A percentile compares a stretch with the other conserved stretches of the same genome.
Conservation (phyloP, 2,888 invertebrate species). For the Polylopha cassiicola region DNA sequence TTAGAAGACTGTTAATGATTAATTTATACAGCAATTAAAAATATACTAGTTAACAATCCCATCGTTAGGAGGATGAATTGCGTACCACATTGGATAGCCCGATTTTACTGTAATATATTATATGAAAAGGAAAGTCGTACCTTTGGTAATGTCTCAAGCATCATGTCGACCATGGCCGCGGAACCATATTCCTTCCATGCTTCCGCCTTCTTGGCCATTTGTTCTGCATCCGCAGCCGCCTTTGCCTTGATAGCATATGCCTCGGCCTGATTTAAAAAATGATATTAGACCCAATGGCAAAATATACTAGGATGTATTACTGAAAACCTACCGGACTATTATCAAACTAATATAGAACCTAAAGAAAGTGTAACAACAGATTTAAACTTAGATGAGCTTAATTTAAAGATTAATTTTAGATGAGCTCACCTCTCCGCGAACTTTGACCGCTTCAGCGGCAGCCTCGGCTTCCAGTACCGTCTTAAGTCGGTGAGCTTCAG, state of each 20-base stretch:
- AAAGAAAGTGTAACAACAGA: too few relatives aligned
- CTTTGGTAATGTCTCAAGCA: conserved; percentile 95
- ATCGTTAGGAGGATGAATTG: too few relatives aligned
- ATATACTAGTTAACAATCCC: too few relatives aligned
- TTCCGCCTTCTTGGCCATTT: conserved; percentile 97
- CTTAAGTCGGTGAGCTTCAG: conserved; percentile 93
- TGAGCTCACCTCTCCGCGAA: conserved; percentile 85
- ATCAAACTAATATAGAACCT: too few relatives aligned
- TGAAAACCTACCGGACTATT: too few relatives aligned
- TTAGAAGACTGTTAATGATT: too few relatives aligned
- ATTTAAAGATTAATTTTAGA: too few relatives aligned
- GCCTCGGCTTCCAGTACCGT: conserved; percentile 97
- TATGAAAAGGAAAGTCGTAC: conserved; percentile 65
- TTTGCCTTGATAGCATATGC: conserved; percentile 96
- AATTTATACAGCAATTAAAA: too few relatives aligned
- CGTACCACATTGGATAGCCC: too few relatives aligned
- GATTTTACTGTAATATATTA: not conserved
- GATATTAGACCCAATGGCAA: too few relatives aligned
- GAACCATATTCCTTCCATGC: conserved; percentile 98
- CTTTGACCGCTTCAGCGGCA: conserved; percentile 90
- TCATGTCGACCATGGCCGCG: conserved; percentile 97
- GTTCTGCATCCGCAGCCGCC: conserved; percentile 97
- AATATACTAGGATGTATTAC: too few relatives aligned
- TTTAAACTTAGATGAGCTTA: too few relatives aligned
- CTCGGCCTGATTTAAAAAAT: conserved; percentile 86